Evolutionary conservation across 1,140 invertebrate genomes (phyloP).

Genomic region (Listronotus bonariensis): DNA sequence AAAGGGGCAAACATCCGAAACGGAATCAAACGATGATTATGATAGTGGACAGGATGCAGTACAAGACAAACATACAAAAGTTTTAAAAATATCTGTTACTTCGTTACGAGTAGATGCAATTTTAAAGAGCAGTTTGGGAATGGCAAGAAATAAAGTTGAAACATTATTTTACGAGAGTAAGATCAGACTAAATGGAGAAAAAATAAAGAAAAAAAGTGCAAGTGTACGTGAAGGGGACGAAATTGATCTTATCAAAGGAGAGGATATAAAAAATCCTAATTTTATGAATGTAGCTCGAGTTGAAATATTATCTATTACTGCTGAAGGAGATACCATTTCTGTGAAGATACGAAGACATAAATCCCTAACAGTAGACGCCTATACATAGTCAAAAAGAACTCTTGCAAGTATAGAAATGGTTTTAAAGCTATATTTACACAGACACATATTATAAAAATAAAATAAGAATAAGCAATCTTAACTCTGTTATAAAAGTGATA

Average conservation of each 20-base stretch:
- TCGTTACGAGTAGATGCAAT: constrained; percentile 69
- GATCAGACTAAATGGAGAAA: constrained; percentile 69
- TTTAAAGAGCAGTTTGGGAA: constrained; percentile 67
- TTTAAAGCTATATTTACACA: too few species aligned
- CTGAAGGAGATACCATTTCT: constrained; percentile 56
- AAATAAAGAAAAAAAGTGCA: constrained; percentile 67
- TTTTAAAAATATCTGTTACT: constrained; percentile 62
- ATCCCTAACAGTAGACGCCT: constrained; percentile 66
- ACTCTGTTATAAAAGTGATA: too few species aligned
- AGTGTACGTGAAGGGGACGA: constrained; percentile 64
- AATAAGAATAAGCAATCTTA: too few species aligned
- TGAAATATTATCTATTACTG: constrained; percentile 58
- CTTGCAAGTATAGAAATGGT: background rate
- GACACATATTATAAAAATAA: too few species aligned
- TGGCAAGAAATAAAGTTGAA: constrained; percentile 72
- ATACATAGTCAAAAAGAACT: constrained; percentile 50
- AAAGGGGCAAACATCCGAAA: constrained; percentile 19
- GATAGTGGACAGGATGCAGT: constrained; percentile 50
- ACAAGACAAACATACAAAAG: constrained; percentile 60
- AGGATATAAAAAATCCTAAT: constrained; percentile 63
- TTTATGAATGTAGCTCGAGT: constrained; percentile 66
- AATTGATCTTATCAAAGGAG: constrained; percentile 66
- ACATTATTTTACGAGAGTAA: constrained; percentile 68
- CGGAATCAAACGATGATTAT: constrained; percentile 44
- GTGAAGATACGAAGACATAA: constrained; percentile 65